These are phyloP conservation scores for Drosophila simulans DNA, from an alignment of 1,140 invertebrate species.

Conservation along the genomic window DNA sequence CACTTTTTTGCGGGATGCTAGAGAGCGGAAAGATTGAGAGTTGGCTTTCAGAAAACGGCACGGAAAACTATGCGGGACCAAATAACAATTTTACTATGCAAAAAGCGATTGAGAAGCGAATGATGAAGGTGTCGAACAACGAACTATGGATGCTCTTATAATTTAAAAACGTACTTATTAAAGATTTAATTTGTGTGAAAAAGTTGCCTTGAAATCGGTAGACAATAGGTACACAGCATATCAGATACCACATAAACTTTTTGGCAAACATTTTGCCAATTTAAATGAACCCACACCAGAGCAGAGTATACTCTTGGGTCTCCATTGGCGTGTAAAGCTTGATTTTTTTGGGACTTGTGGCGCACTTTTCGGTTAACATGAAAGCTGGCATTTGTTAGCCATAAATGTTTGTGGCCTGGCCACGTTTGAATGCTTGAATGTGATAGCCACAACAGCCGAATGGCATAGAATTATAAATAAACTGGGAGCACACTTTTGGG, in stretches of 20 bases:
- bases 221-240: not conserved
- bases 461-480: slow-evolving; percentile 52
- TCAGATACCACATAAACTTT: not conserved
- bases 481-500: slow-evolving; percentile 64
- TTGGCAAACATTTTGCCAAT: slow-evolving; percentile 22
- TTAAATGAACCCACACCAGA: slow-evolving; percentile 7
- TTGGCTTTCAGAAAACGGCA: slow-evolving; percentile 44
- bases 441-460: slow-evolving; percentile 40
- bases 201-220: not conserved
- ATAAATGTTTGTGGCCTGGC: slow-evolving; percentile 76
- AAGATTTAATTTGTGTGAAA: not conserved
- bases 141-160: not conserved
- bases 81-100: slow-evolving; percentile 58
- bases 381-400: slow-evolving; percentile 76
- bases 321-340: slow-evolving; percentile 68
- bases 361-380: slow-evolving; percentile 61
- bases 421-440: slow-evolving; percentile 56
- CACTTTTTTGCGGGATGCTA: slow-evolving; percentile 25
- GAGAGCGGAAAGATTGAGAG: slow-evolving; percentile 2
- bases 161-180: not conserved
- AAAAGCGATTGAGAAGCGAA: slow-evolving; percentile 31
- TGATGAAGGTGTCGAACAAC: not conserved
- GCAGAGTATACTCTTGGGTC: slow-evolving; percentile 25
- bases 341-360: slow-evolving; percentile 51
- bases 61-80: slow-evolving; percentile 55